A percentile compares a stretch with the other conserved stretches of the same genome.
phyloP scores from a whole-genome alignment of 1,140 invertebrate genomes.

The Phymorhynchus buccinoides region DNA sequence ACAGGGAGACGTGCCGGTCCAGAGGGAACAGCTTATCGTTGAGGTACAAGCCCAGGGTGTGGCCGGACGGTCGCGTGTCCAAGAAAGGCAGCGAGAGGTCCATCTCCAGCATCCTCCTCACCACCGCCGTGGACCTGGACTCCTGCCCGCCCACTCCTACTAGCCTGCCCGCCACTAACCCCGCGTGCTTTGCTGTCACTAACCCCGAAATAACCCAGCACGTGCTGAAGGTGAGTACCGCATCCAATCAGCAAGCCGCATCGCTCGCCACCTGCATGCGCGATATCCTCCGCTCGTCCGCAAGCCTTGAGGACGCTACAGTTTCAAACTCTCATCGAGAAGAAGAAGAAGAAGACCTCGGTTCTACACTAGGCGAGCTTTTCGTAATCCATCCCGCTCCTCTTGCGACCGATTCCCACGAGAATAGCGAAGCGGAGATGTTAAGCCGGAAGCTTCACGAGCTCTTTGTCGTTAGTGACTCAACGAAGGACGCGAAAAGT shows the following conservation, averaged over 20 bases:
- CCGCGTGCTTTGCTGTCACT: conserved; percentile 54
- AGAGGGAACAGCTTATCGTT: conserved; percentile 31
- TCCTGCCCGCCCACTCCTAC: conserved; percentile 35
- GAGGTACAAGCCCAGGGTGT: conserved; percentile 46
- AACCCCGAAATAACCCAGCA: conserved; percentile 52
- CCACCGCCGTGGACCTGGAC: conserved; percentile 50
- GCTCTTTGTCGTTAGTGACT: background rate
- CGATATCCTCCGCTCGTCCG: background rate
- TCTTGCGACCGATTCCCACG: background rate
- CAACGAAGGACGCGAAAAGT: background rate
- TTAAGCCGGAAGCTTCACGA: background rate
- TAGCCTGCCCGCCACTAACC: conserved; percentile 53
- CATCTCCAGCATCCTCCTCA: conserved; percentile 65
- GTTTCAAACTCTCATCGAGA: background rate
- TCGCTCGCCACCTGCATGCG: conserved; percentile 3
- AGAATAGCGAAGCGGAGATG: background rate
- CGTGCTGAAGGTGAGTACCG: conserved; percentile 61
- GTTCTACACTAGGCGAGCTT: background rate
- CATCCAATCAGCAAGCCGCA: background rate
- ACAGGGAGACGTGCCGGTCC: background rate
- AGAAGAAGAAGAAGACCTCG: no score
- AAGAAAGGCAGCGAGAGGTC: conserved; percentile 65
- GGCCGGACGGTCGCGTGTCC: conserved; percentile 55
- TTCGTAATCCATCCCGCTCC: background rate
- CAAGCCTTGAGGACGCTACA: background rate